Conservation (phyloP, 2,113 vertebrate genomes). For the Spermophilus dauricus region DNA sequence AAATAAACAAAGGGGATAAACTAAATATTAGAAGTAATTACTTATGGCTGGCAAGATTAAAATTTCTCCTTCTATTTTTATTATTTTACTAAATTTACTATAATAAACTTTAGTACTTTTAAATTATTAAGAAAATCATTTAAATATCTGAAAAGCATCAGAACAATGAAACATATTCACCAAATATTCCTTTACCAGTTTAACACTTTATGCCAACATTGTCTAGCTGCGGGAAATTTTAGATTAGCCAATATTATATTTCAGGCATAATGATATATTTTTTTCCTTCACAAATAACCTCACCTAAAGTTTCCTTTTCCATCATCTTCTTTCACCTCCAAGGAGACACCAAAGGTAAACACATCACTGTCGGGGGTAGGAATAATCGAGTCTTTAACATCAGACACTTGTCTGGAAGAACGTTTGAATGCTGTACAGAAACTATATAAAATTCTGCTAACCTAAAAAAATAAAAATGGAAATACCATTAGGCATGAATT, state of each 20-base stretch:
- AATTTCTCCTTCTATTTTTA: constrained; percentile 26
- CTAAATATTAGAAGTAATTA: constrained; percentile 40
- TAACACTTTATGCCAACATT: background rate
- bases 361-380: constrained; percentile 94
- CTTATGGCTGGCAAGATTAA: background rate
- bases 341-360: constrained; percentile 95
- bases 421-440: constrained; percentile 97
- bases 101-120: constrained; percentile 2
- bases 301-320: constrained; percentile 99
- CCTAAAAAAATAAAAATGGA: constrained; percentile 88
- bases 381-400: constrained; percentile 91
- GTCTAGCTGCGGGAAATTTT: constrained; percentile 2
- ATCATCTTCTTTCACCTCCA: constrained; percentile 98
- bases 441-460: constrained; percentile 98
- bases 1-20: constrained; percentile 54
- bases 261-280: background rate
- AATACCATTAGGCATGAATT: constrained; percentile 58
- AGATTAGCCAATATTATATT: background rate
- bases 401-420: constrained; percentile 92
- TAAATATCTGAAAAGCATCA: constrained; percentile 39
- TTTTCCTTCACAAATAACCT: constrained; percentile 64
- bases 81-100: constrained; percentile 42
- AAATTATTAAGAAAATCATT: constrained; percentile 31
- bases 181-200: constrained; percentile 7
- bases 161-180: constrained; percentile 25